Evolutionary conservation across 1,140 invertebrate species (phyloP).

Genomic region (Ips typographus): DNA sequence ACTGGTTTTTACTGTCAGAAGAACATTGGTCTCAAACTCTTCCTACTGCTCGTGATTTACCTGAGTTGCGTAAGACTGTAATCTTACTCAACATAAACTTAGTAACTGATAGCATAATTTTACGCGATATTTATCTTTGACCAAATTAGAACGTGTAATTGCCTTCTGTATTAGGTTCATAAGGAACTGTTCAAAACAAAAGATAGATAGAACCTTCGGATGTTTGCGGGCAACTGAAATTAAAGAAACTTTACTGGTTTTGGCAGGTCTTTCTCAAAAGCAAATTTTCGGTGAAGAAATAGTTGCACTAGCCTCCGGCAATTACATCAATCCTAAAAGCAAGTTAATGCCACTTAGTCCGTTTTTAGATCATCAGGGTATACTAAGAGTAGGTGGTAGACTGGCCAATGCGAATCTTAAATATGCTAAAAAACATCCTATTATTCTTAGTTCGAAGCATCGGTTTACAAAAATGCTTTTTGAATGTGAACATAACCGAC

Average conservation of each 20-base stretch:
- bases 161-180: background rate
- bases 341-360: constrained; percentile 44
- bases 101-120: background rate
- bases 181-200: background rate
- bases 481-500: constrained; percentile 36
- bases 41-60: background rate
- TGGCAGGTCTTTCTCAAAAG: background rate
- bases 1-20: background rate
- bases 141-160: constrained; percentile 1
- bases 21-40: background rate
- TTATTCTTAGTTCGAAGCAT: constrained; percentile 43
- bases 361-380: constrained; percentile 48
- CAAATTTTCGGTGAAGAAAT: background rate
- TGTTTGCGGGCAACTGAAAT: background rate
- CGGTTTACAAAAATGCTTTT: constrained; percentile 41
- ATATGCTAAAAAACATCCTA: constrained; percentile 43
- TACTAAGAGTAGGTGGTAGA: constrained; percentile 52
- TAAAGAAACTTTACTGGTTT: background rate
- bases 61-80: background rate
- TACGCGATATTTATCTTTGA: background rate
- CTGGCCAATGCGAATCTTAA: constrained; percentile 42
- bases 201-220: background rate
- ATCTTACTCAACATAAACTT: background rate
- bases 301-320: background rate
- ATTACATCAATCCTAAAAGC: constrained; percentile 1